These are phyloP conservation scores for Adelphocoris suturalis DNA, from an alignment of 2,888 invertebrate species.

Conservation along the genomic window DNA sequence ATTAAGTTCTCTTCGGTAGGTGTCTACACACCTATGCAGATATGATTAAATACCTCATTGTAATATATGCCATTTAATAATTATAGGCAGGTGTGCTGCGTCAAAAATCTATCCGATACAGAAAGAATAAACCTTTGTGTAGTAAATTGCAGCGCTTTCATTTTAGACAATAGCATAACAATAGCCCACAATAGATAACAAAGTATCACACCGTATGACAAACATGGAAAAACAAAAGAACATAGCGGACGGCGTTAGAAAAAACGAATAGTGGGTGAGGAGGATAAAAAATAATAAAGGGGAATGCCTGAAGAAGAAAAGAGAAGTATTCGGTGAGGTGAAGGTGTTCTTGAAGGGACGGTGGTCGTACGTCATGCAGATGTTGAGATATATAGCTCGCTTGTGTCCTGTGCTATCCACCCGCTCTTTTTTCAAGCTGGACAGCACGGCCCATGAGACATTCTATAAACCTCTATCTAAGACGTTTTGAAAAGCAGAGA, in stretches of 20 bases:
- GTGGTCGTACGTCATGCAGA: constrained; percentile 66
- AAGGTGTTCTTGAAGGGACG: constrained; percentile 43
- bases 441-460: constrained; percentile 4
- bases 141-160: too few species aligned
- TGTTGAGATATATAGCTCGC: constrained; percentile 65
- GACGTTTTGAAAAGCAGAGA: neutral
- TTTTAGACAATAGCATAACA: too few species aligned
- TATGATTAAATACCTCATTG: too few species aligned
- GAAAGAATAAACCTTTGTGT: too few species aligned
- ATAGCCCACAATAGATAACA: too few species aligned
- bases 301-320: constrained; percentile 37
- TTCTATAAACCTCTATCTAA: neutral
- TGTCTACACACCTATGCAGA: too few species aligned
- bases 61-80: too few species aligned
- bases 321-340: constrained; percentile 40
- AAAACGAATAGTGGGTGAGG: neutral
- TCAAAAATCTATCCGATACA: too few species aligned
- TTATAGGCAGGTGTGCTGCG: too few species aligned
- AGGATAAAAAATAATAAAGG: neutral
- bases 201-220: too few species aligned
- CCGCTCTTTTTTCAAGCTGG: neutral
- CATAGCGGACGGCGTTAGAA: neutral
- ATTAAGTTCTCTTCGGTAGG: too few species aligned
- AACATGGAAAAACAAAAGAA: too few species aligned
- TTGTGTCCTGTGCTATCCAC: constrained; percentile 54